These are phyloP conservation scores for Lymantria monacha DNA, from an alignment of 2,888 invertebrate genomes.

Conservation along the genomic window DNA sequence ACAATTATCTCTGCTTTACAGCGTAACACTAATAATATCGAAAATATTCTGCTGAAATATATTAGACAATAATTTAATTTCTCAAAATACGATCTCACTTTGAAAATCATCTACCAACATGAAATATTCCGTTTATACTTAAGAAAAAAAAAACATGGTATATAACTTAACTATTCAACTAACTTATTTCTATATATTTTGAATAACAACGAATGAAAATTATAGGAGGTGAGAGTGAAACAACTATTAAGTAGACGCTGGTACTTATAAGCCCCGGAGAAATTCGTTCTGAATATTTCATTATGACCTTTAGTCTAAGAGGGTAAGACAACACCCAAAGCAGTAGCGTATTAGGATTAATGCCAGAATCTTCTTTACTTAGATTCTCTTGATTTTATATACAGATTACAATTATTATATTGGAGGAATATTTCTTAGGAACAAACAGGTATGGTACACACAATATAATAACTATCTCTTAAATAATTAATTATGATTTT, in stretches of 20 bases:
- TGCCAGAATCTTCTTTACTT: conserved; percentile 8
- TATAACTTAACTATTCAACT: conserved; percentile 3
- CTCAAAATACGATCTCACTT: conserved; percentile 63
- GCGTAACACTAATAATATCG: conserved; percentile 72
- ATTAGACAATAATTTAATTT: conserved; percentile 61
- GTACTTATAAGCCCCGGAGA: conserved; percentile 6
- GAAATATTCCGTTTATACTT: conserved; percentile 33
- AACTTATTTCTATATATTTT: conserved; percentile 17
- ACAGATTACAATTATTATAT: neutral
- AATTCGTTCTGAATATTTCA: conserved; percentile 23
- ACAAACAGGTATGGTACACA: conserved; percentile 2
- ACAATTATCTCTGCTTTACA: conserved; percentile 64
- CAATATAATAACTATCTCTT: conserved; percentile 1
- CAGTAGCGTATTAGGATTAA: conserved; percentile 22
- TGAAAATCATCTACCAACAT: conserved; percentile 51
- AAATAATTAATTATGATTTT: too few relatives aligned
- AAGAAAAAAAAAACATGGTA: conserved; percentile 13
- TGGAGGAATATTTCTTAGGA: neutral
- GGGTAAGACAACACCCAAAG: conserved; percentile 49
- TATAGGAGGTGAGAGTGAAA: conserved; percentile 6
- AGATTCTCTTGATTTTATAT: conserved; percentile 2
- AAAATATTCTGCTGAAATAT: conserved; percentile 74
- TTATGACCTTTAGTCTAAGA: conserved; percentile 25
- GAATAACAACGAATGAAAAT: conserved; percentile 10
- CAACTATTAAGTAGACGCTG: conserved; percentile 6